Evolutionary conservation across 1,140 invertebrate species (phyloP), one percentile per base, ranked within the genome.

Genomic region (Tetramorium alpestre): DNA sequence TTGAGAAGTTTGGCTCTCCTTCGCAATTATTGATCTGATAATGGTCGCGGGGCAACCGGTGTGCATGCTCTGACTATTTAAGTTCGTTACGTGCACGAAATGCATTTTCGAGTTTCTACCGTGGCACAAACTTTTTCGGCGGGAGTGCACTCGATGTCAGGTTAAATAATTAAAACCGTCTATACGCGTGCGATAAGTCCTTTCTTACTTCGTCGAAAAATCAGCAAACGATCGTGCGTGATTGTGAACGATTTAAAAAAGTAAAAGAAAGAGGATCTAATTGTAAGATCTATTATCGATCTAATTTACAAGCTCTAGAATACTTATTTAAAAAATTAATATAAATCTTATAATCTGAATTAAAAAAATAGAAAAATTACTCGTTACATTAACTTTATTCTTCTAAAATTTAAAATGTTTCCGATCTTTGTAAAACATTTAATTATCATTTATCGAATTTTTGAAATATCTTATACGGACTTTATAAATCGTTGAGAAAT

Each of bases 61-160:
- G 87, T 88, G 69, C 87, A 89, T 62, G 76, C 86, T 87, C 85
- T 51, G 49, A n/a, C 49, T 72, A 65, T 89, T 89, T 90, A 87
- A 84, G 85, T 90, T 89, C 38, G 87, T 89, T 89, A 89, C 84
- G 56, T 84, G 89, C 89, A 87, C 77, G 89, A 90, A 87, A 89
- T 89, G 78, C 88, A 89, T 60, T 89, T 88, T 81, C 82, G 62
- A 88, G 86, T 89, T 89, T 73, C 73, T 11, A 51, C 28, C 82
- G 44, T 33, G 72, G 72, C 51, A 22, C 47, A 22, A 89, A 86
- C 82, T 86, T 75, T 89, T 89, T 89, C 69, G 65, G 33, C 60
- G 70, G 51, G 70, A 77, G 38, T 38, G 65, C 80, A 67, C 62
- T 85, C 72, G 33, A 76, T 81, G 88, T 86, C 87, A 76, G 82